Evolutionary conservation across 2,113 vertebrate genomes (phyloP).

Genomic region (Nycticebus coucang): DNA sequence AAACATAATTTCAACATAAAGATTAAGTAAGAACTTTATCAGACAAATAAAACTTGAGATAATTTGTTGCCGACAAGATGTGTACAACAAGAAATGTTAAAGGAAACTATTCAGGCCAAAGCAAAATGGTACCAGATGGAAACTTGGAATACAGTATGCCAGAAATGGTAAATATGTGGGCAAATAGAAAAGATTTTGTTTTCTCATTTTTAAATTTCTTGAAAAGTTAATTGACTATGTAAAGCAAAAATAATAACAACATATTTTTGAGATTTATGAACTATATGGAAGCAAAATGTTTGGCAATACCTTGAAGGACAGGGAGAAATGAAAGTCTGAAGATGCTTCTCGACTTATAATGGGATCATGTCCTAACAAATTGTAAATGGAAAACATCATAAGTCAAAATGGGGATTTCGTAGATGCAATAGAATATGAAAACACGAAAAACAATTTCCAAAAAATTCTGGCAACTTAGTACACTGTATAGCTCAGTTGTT

Average conservation of each 20-base stretch:
- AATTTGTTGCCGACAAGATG: slow-evolving; percentile 3
- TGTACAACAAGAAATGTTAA: neutral
- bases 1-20: slow-evolving; percentile 18
- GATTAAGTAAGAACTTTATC: slow-evolving; percentile 6
- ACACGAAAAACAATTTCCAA: neutral
- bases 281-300: slow-evolving; percentile 2
- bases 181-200: slow-evolving; percentile 25
- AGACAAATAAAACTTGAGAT: slow-evolving; percentile 26
- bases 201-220: slow-evolving; percentile 20
- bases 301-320: neutral
- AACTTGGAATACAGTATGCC: neutral
- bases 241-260: slow-evolving; percentile 25
- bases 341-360: neutral
- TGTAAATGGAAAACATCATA: neutral
- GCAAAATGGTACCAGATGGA: slow-evolving; percentile 19
- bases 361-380: neutral
- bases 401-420: neutral
- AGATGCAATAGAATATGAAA: neutral
- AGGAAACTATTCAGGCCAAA: slow-evolving; percentile 42
- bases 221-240: neutral
- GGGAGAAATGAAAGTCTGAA: neutral
- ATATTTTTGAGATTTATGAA: slow-evolving; percentile 40
- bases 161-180: neutral
- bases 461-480: neutral
- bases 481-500: neutral